Conservation (phyloP, 2,888 invertebrate genomes). For the Acanthoscelides obtectus region DNA sequence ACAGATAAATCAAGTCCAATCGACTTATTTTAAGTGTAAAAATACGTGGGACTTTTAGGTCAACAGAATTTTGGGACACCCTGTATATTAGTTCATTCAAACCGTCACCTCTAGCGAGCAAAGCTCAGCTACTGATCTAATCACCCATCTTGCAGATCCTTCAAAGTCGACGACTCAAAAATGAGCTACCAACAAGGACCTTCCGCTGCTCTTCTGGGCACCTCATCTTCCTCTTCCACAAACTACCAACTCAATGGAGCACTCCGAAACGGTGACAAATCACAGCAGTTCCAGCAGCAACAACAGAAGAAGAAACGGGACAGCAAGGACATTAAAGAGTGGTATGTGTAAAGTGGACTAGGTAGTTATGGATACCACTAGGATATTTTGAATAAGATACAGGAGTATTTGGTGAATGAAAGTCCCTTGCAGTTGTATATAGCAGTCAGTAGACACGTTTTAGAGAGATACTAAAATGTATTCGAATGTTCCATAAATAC, state of each 20-base stretch:
- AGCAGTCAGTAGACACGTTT: neutral
- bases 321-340: conserved; percentile 91
- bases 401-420: neutral
- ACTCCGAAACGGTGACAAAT: conserved; percentile 51
- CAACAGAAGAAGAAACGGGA: conserved; percentile 60
- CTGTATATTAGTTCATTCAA: no score
- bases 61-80: no score
- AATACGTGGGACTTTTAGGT: no score
- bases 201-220: conserved; percentile 70
- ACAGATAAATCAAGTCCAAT: no score
- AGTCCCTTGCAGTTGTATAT: neutral
- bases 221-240: conserved; percentile 51
- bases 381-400: neutral
- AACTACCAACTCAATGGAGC: conserved; percentile 51
- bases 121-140: no score
- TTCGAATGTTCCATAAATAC: no score
- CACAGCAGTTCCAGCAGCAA: conserved; percentile 34
- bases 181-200: conserved; percentile 66
- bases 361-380: neutral
- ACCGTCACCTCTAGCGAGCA: no score
- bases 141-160: conserved; percentile 56
- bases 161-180: conserved; percentile 86
- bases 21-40: no score
- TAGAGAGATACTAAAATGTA: no score
- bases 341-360: conserved; percentile 74